Base-by-base conservation (phyloP, 1,140 invertebrate genomes). In the Papilio polytes region DNA sequence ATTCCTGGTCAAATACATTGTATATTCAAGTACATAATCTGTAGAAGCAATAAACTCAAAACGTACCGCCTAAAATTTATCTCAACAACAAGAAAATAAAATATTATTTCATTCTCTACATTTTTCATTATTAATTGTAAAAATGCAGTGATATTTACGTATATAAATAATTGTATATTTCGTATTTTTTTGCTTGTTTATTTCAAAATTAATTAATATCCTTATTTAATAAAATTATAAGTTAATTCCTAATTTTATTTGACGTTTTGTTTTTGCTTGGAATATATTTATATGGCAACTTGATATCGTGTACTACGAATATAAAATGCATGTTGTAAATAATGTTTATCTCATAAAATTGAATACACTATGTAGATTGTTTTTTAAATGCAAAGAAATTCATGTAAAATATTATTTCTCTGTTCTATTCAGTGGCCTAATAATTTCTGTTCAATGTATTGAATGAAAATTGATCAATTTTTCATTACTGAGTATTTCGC, bases 171-270 rank as follows among this genome's bases (percentile, higher is more conserved):
- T 6, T 63, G 20, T 63, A 31, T 63, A 63, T 63, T 63, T 26
- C 26, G 20, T 20, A n/a, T 18, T 0, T n/a, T 53, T 3, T 2
- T 48, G 3, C 6, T 31, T 22, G 13, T 8, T 8, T 70, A 18
- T 70, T 70, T 36, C 18, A 31, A 31, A 70, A 12, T 9, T 63
- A 12, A 15, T 15, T 18, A 51, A 3, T 51, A 12, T 66, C 20
- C 20, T 63, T 66, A 70, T 36, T 36, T 70, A 26, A 70, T 63
- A 63, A 63, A 63, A 22, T 63, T 13, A 13, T 63, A 63, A 66
- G 3, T 26, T 12, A 63, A 70, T 36, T 15, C 63, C 26, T 70
- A 70, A 15, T 15, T 70, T 31, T 31, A 63, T 66, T 70, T 36
- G 26, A 31, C 4, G 63, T 31, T 63, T 26, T 26, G 59, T 63